phyloP scores from a whole-genome alignment of 1,140 invertebrate species.

The roundworm (Caenorhabditis elegans) region DNA sequence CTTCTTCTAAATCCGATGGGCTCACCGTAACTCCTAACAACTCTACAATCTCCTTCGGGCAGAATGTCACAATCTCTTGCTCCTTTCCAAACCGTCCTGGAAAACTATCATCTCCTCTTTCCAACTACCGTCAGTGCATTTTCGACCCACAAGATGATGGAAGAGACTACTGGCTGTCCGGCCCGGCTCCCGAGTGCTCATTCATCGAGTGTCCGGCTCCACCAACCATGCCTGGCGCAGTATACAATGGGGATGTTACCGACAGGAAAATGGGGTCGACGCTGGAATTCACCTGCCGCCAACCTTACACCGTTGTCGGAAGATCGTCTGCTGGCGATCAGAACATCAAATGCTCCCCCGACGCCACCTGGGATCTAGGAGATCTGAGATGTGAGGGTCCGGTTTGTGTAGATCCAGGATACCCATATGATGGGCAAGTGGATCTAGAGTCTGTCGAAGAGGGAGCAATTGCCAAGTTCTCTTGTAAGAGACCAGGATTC shows the following conservation, averaged over 20 bases:
- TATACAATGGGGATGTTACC: background rate
- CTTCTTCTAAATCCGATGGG: constrained; percentile 57
- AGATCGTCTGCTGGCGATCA: constrained; percentile 87
- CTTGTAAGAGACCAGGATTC: constrained; percentile 79
- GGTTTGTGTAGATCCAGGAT: constrained; percentile 89
- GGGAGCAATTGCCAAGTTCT: constrained; percentile 84
- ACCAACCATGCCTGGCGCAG: constrained; percentile 54
- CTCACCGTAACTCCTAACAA: constrained; percentile 59
- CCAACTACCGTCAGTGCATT: constrained; percentile 86
- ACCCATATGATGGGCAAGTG: constrained; percentile 86
- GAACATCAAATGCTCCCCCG: constrained; percentile 84
- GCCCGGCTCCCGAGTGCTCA: constrained; percentile 73
- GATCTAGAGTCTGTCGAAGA: constrained; percentile 86
- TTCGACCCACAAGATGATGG: constrained; percentile 88
- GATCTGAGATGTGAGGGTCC: constrained; percentile 87
- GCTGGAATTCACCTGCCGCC: constrained; percentile 93
- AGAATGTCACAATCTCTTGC: constrained; percentile 61
- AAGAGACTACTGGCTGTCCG: constrained; percentile 87
- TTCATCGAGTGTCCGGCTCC: constrained; percentile 66
- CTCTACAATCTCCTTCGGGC: constrained; percentile 55
- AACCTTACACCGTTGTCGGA: constrained; percentile 88
- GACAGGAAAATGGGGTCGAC: constrained; percentile 68
- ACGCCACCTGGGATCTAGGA: constrained; percentile 94
- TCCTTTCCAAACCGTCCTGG: constrained; percentile 60
- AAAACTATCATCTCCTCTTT: constrained; percentile 71